Evolutionary conservation across 2,888 invertebrate genomes (phyloP).

Genomic region (Polydrusus tereticollis): DNA sequence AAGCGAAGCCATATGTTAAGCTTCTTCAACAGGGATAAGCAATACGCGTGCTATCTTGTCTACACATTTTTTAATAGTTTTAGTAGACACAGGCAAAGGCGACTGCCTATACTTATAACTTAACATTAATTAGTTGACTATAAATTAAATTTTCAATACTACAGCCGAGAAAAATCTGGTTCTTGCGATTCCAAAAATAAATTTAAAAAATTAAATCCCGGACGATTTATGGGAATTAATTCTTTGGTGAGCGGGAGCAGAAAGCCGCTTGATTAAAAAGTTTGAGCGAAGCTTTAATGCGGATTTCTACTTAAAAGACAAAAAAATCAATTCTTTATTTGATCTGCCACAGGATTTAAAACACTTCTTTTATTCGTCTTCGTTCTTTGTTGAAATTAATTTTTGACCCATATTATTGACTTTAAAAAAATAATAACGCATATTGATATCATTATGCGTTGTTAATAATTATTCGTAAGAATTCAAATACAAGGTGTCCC

Average conservation of each 20-base stretch:
- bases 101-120: no score
- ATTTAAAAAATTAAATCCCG: slow-evolving; percentile 32
- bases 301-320: not conserved
- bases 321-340: not conserved
- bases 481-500: no score
- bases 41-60: no score
- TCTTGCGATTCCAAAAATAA: slow-evolving; percentile 14
- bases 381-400: no score
- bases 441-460: no score
- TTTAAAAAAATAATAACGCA: no score
- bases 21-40: no score
- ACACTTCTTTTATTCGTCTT: not conserved
- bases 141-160: not conserved
- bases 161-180: not conserved
- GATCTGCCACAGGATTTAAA: not conserved
- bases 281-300: slow-evolving; percentile 12
- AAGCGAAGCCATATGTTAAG: no score
- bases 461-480: no score
- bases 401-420: no score
- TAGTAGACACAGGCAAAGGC: no score
- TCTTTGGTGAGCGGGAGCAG: slow-evolving; percentile 18
- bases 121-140: not conserved
- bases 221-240: slow-evolving; percentile 36
- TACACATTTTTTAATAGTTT: no score
- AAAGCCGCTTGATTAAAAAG: slow-evolving; percentile 34